A percentile compares a stretch with the other conserved stretches of the same genome.
Conservation (phyloP, 2,797 vertebrate genomes). For the Phyllotis vaccarum region DNA sequence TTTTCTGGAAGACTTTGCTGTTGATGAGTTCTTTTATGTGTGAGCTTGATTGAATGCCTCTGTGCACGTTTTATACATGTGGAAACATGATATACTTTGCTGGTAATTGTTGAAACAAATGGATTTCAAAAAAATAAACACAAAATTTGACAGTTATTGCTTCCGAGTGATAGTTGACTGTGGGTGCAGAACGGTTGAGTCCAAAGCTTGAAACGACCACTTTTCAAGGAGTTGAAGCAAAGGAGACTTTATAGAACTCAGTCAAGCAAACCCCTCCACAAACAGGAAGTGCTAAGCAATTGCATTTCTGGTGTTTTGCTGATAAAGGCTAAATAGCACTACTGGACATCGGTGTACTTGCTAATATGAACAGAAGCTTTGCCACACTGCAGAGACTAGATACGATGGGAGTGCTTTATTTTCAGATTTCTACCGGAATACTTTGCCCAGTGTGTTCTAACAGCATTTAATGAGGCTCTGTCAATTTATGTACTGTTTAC, state of each 20-base stretch:
- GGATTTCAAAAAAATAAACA: constrained; percentile 61
- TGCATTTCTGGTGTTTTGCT: constrained; percentile 28
- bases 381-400: background rate
- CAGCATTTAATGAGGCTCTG: background rate
- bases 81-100: constrained; percentile 47
- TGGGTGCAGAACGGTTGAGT: background rate
- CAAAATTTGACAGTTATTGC: constrained; percentile 31
- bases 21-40: background rate
- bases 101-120: constrained; percentile 47
- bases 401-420: constrained; percentile 19
- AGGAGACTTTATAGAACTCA: constrained; percentile 29
- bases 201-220: background rate
- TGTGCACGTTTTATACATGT: background rate
- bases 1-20: background rate
- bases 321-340: background rate
- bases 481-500: constrained; percentile 15
- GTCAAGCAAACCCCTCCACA: constrained; percentile 33
- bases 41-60: constrained; percentile 42
- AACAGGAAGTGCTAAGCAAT: constrained; percentile 36
- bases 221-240: background rate
- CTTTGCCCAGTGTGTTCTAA: constrained; percentile 51
- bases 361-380: background rate
- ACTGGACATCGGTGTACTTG: background rate
- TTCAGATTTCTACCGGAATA: constrained; percentile 55
- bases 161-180: background rate